These are phyloP conservation scores for Lates calcarifer DNA, from an alignment of 2,113 vertebrate species.

Conservation along the genomic window DNA sequence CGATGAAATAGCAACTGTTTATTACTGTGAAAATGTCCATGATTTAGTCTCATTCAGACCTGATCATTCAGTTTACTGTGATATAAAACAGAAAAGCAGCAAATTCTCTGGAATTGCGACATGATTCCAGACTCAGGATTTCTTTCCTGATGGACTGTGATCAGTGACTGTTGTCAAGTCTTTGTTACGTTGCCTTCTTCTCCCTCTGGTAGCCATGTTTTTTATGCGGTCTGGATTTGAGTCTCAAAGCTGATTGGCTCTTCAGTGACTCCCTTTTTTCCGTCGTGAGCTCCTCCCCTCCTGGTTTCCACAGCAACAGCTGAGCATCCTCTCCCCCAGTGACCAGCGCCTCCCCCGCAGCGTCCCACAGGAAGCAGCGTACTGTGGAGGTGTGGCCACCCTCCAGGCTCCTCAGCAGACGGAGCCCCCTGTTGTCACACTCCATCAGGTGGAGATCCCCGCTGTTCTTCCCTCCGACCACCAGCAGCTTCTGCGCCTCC, in stretches of 20 bases:
- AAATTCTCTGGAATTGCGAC: not conserved
- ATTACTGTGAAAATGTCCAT: too few species aligned
- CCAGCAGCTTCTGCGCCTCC: slow-evolving; percentile 83
- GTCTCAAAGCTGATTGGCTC: slow-evolving; percentile 86
- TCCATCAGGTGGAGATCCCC: slow-evolving; percentile 88
- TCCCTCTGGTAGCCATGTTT: slow-evolving; percentile 78
- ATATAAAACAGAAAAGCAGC: too few species aligned
- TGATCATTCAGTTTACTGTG: too few species aligned
- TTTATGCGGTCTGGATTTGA: slow-evolving; percentile 87
- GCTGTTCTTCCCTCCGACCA: slow-evolving; percentile 86
- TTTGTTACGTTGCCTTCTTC: slow-evolving; percentile 50
- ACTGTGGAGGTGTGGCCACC: slow-evolving; percentile 88
- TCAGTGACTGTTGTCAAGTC: not conserved
- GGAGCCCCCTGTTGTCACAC: slow-evolving; percentile 80
- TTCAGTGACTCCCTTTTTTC: slow-evolving; percentile 86
- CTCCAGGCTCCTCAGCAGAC: slow-evolving; percentile 80
- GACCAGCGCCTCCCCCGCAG: slow-evolving; percentile 82
- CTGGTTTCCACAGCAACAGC: slow-evolving; percentile 92
- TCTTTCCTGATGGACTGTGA: not conserved
- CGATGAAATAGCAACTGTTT: too few species aligned
- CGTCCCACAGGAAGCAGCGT: slow-evolving; percentile 91
- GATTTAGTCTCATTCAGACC: too few species aligned
- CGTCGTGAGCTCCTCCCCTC: slow-evolving; percentile 79
- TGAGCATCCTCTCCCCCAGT: slow-evolving; percentile 95
- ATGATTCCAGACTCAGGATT: not conserved